Percentiles rank a stretch among this genome's conserved stretches.
Evolutionary conservation across 1,140 invertebrate genomes (phyloP).

Genomic region (Tribolium castaneum): DNA sequence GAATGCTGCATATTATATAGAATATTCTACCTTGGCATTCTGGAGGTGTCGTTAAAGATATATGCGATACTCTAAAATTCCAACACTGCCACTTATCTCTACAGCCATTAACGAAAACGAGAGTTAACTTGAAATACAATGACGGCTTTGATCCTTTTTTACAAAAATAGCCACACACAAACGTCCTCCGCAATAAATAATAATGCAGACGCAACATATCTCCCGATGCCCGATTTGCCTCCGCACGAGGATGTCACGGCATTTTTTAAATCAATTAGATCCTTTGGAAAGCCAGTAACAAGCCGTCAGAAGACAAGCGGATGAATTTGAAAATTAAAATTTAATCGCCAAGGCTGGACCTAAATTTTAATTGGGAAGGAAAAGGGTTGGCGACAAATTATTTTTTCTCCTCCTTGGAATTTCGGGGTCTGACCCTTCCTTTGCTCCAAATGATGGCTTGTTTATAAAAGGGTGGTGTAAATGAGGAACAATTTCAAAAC

Average conservation of each 20-base stretch:
- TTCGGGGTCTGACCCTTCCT: conserved; percentile 21
- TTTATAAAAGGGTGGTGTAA: conserved; percentile 39
- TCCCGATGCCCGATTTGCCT: conserved; percentile 31
- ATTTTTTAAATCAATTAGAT: conserved; percentile 18
- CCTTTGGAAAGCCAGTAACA: not conserved
- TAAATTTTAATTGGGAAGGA: conserved; percentile 29
- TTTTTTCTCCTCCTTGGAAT: conserved; percentile 28
- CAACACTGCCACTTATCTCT: conserved; percentile 55
- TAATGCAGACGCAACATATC: conserved; percentile 31
- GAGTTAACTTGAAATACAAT: conserved; percentile 53
- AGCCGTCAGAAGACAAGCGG: not conserved
- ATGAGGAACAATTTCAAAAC: conserved; percentile 35
- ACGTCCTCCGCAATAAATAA: conserved; percentile 47
- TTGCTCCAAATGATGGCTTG: conserved; percentile 38
- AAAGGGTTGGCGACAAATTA: conserved; percentile 27
- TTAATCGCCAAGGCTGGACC: not conserved
- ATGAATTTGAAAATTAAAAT: conserved; percentile 34
- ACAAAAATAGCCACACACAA: conserved; percentile 44
- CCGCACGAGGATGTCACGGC: not conserved
- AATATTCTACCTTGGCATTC: conserved; percentile 60
- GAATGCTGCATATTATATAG: conserved; percentile 62
- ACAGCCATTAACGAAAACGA: conserved; percentile 58
- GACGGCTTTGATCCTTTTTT: conserved; percentile 48
- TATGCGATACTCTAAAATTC: conserved; percentile 57
- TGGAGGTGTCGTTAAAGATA: conserved; percentile 60